Evolutionary conservation across 2,888 invertebrate genomes (phyloP).

Genomic region (Heteromyza rotundicornis): DNA sequence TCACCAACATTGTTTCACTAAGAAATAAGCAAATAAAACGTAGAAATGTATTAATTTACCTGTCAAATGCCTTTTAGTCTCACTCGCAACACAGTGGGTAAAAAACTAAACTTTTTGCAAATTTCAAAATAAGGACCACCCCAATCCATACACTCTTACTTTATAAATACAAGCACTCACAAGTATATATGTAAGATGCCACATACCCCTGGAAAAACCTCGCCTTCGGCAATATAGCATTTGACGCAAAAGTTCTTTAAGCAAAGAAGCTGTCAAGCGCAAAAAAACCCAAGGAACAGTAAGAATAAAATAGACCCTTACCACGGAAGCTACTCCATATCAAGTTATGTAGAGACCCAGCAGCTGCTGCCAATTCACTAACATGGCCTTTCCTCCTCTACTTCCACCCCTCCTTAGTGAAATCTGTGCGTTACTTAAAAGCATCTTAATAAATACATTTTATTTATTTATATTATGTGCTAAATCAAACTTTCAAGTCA

Average conservation of each 20-base stretch:
- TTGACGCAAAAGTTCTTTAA: neutral
- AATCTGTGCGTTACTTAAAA: constrained; percentile 42
- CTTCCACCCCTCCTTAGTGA: neutral
- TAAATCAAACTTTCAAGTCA: constrained; percentile 50
- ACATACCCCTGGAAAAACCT: neutral
- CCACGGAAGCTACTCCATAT: neutral
- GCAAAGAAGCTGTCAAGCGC: no score
- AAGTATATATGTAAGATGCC: neutral
- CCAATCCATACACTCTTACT: no score
- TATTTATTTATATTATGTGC: constrained; percentile 53
- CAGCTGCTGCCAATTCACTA: constrained; percentile 17
- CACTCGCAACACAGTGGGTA: no score
- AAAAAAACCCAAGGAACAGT: no score
- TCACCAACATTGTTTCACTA: no score
- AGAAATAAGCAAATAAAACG: no score
- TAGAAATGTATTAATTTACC: no score
- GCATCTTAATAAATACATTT: constrained; percentile 53
- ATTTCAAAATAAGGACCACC: no score
- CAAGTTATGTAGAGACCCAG: neutral
- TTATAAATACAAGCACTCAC: neutral
- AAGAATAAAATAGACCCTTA: no score
- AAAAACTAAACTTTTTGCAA: no score
- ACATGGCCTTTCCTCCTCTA: neutral
- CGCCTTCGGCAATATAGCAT: constrained; percentile 4
- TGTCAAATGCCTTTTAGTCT: no score